These are phyloP conservation scores for Toxonevra muliebris DNA, from an alignment of 2,888 invertebrate species.

Conservation along the genomic window DNA sequence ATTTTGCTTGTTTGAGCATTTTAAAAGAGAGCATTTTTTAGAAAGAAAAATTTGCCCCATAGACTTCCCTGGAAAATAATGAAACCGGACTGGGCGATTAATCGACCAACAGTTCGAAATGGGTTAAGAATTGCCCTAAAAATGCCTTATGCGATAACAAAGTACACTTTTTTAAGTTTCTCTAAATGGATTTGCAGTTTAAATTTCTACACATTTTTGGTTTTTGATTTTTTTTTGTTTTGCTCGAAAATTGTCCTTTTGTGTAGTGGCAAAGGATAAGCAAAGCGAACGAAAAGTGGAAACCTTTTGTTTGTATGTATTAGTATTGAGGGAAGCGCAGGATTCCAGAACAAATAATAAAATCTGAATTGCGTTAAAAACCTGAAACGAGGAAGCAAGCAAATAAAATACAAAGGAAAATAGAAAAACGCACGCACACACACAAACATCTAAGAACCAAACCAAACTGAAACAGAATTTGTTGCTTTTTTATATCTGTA, in stretches of 20 bases:
- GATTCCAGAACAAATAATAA: too few species aligned
- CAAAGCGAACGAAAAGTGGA: too few species aligned
- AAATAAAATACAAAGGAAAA: conserved; percentile 7
- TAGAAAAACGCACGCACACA: neutral
- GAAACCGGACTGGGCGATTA: too few species aligned
- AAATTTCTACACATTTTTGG: neutral
- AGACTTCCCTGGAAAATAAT: too few species aligned
- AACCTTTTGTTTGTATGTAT: too few species aligned
- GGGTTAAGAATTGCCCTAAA: conserved; percentile 11
- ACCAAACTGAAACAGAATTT: conserved; percentile 15
- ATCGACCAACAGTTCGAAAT: conserved; percentile 48
- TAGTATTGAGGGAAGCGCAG: neutral
- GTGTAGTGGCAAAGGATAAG: too few species aligned
- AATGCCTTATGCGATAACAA: conserved; percentile 27
- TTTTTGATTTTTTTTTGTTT: conserved; percentile 18
- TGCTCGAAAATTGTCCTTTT: neutral
- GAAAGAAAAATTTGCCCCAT: too few species aligned
- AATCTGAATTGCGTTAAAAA: too few species aligned
- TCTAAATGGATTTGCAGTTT: conserved; percentile 21
- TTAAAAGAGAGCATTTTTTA: too few species aligned
- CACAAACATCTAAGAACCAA: too few species aligned
- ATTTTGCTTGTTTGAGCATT: too few species aligned
- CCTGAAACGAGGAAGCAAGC: neutral
- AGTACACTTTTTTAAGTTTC: conserved; percentile 18
- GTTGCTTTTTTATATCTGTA: conserved; percentile 19